phyloP scores from a whole-genome alignment of 1,140 invertebrate genomes.

The Pemphigus obesinymphae region DNA sequence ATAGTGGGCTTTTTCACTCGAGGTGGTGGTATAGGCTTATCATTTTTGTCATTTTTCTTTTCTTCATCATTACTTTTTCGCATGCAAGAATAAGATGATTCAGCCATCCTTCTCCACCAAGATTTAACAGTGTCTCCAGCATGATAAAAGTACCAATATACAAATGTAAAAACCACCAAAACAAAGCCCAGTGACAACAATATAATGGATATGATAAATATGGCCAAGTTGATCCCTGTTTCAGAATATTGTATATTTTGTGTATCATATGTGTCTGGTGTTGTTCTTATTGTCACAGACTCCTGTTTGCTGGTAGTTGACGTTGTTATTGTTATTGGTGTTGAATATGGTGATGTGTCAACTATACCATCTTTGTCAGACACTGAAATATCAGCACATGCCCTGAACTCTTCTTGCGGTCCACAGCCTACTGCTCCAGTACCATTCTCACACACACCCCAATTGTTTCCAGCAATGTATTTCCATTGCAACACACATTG shows the following conservation, averaged over 20 bases:
- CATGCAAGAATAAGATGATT: slow-evolving; percentile 10
- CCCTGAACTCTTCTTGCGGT: slow-evolving; percentile 79
- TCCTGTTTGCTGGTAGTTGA: slow-evolving; percentile 41
- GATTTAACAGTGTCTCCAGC: slow-evolving; percentile 32
- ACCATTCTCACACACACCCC: slow-evolving; percentile 69
- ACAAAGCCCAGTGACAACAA: slow-evolving; percentile 53
- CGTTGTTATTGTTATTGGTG: slow-evolving; percentile 27
- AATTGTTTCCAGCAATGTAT: slow-evolving; percentile 75
- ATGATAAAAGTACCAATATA: slow-evolving; percentile 49
- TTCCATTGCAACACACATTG: slow-evolving; percentile 79
- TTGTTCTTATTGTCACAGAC: slow-evolving; percentile 44
- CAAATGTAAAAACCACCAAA: slow-evolving; percentile 51
- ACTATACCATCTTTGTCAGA: slow-evolving; percentile 52
- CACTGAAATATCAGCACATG: slow-evolving; percentile 76
- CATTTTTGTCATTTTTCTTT: background rate
- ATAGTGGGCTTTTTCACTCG: slow-evolving; percentile 39
- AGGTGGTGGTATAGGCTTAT: slow-evolving; percentile 31
- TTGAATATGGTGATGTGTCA: slow-evolving; percentile 48
- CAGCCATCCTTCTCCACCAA: slow-evolving; percentile 38
- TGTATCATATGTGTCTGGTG: slow-evolving; percentile 43
- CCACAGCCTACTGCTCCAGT: slow-evolving; percentile 73
- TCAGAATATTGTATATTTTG: slow-evolving; percentile 44
- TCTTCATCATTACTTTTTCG: background rate
- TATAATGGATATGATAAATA: slow-evolving; percentile 52
- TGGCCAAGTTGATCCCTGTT: slow-evolving; percentile 47